Evolutionary conservation across 2,888 invertebrate genomes (phyloP).

Genomic region (Leptinotarsa haldemani): DNA sequence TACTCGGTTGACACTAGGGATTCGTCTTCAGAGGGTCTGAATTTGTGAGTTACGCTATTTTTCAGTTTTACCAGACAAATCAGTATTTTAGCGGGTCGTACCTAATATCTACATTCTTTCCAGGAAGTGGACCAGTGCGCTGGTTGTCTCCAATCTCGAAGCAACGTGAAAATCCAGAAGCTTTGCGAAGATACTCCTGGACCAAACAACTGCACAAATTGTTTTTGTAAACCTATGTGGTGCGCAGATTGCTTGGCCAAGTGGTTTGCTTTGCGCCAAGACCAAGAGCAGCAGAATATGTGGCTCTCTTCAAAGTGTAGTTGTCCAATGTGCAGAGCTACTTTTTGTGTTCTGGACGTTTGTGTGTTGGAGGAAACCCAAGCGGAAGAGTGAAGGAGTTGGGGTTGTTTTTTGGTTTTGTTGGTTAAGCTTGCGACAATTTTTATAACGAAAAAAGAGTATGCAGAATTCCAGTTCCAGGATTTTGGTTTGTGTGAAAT

Average conservation of each 20-base stretch:
- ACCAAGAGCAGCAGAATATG: slow-evolving; percentile 74
- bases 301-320: slow-evolving; percentile 88
- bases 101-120: slow-evolving; percentile 42
- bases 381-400: slow-evolving; percentile 2
- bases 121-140: slow-evolving; percentile 86
- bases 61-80: no score
- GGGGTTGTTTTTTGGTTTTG: background rate
- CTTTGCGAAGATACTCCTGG: slow-evolving; percentile 68
- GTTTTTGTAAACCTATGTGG: slow-evolving; percentile 90
- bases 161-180: slow-evolving; percentile 83
- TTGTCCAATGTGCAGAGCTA: slow-evolving; percentile 88
- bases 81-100: background rate
- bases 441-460: background rate
- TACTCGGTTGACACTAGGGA: no score
- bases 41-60: no score
- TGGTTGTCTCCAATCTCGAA: slow-evolving; percentile 84
- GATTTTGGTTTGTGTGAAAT: background rate
- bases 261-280: slow-evolving; percentile 90
- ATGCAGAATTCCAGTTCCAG: no score
- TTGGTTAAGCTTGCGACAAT: background rate
- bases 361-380: slow-evolving; percentile 58
- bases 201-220: slow-evolving; percentile 68
- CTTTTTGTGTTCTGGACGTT: slow-evolving; percentile 88
- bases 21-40: no score
- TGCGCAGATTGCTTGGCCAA: slow-evolving; percentile 86